Evolutionary conservation across 2,888 invertebrate species (phyloP), one percentile per base, ranked within the genome.

Genomic region (Chorisops tibialis): DNA sequence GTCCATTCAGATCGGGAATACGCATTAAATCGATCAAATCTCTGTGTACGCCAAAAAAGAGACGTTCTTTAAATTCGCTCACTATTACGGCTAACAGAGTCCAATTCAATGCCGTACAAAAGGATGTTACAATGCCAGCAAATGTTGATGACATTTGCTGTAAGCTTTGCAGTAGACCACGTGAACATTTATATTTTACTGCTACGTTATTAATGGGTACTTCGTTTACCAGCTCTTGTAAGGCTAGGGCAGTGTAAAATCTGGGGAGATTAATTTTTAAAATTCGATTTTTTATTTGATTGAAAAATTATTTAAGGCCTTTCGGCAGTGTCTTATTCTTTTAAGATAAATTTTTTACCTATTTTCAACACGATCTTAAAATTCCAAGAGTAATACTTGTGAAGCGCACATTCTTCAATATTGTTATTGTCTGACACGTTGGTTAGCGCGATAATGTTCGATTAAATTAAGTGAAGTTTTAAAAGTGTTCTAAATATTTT

Each of bases 91-190:
- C 91, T 71, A 99, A 82, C 73, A 89, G 92, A 67, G 85, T 85
- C 97, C 98, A 99, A 21, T 96, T 93, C 11, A 99, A 80, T 59
- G 94, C 88, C 66, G 85, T 86, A 76, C 96, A 95, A 79, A 99
- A 98, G n/a, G 92, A 87, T 3, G 96, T 94, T 1, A 98, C 92
- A 91, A 97, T 97, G 61, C 96, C 96, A 60, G 97, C 96, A 83
- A 96, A 97, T 37, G 95, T 94, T 37, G 97, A 89, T 1, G 97
- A 90, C 61, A 91, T 88, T 76, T 96, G 96, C 77, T 99, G 98
- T 24, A 99, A 81, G 62, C 91, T 87, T 80, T 99, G 98, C 19
- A 99, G 79, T 77, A 93, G 85, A 12, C 98, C 98, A 59, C 96
- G 86, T 60, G 88, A 87, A 71, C 93, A 92, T 69, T 86, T 87